Conservation (phyloP, 2,888 invertebrate genomes). For the Napeogenes sylphis region DNA sequence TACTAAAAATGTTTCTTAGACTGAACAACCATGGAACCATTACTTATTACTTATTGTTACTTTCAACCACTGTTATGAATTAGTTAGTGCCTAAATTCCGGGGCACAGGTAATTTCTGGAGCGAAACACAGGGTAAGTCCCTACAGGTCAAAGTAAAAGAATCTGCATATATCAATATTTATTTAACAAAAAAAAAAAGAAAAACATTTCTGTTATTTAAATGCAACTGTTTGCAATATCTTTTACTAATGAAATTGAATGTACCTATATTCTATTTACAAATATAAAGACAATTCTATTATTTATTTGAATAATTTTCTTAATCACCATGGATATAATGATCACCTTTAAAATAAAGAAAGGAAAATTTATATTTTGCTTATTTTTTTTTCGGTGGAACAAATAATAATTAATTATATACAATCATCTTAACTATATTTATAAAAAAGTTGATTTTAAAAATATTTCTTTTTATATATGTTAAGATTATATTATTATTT, state of each 20-base stretch:
- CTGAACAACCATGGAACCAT: too few relatives aligned
- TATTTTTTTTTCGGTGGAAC: slow-evolving; percentile 4
- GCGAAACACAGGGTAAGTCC: too few relatives aligned
- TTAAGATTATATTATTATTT: slow-evolving; percentile 1
- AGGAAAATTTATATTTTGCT: not conserved
- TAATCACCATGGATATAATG: too few relatives aligned
- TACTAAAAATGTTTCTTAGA: too few relatives aligned
- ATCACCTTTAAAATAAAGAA: too few relatives aligned
- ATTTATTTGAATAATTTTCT: too few relatives aligned
- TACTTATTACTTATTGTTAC: not conserved
- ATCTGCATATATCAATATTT: not conserved
- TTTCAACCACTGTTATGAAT: not conserved
- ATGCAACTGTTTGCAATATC: not conserved
- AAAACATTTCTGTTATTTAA: not conserved
- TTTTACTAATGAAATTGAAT: not conserved
- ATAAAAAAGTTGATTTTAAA: not conserved
- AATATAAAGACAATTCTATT: not conserved
- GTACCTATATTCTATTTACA: not conserved
- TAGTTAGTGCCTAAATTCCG: not conserved
- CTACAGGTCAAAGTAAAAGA: not conserved
- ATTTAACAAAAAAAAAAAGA: not conserved
- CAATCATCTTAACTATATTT: slow-evolving; percentile 1
- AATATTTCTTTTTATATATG: not conserved
- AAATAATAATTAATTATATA: slow-evolving; percentile 3
- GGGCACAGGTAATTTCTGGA: too few relatives aligned